Percentiles rank a stretch among this genome's conserved stretches.
phyloP scores from a whole-genome alignment of 2,888 invertebrate species.

The Protodeltote pygarga region DNA sequence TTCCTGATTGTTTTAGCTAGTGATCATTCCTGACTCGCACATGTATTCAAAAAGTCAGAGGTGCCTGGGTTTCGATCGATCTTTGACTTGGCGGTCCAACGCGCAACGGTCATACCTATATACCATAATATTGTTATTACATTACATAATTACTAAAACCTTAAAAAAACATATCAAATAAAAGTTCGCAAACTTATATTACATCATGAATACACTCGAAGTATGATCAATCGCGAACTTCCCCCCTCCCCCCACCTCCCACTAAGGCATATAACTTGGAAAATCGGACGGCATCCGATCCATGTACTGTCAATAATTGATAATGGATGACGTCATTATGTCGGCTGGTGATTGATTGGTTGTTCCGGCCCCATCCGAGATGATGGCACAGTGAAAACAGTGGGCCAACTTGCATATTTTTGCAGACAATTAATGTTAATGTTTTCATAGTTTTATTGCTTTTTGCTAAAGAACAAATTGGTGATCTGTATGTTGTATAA shows the following conservation, averaged over 20 bases:
- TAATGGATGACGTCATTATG: conserved; percentile 86
- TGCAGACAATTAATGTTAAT: too few relatives aligned
- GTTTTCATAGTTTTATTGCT: too few relatives aligned
- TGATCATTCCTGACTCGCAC: too few relatives aligned
- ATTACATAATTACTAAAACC: background rate
- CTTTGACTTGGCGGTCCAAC: too few relatives aligned
- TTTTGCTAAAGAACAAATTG: too few relatives aligned
- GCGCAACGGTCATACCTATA: too few relatives aligned
- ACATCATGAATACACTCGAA: conserved; percentile 59
- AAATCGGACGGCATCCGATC: conserved; percentile 77
- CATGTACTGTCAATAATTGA: conserved; percentile 84
- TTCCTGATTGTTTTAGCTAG: too few relatives aligned
- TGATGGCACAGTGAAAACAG: conserved; percentile 37
- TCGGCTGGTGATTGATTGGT: conserved; percentile 82
- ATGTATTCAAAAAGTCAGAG: too few relatives aligned
- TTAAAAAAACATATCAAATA: conserved; percentile 14
- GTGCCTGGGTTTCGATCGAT: too few relatives aligned
- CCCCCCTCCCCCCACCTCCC: too few relatives aligned
- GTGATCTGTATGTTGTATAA: too few relatives aligned
- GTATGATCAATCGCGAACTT: conserved; percentile 67
- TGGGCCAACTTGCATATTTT: conserved; percentile 32
- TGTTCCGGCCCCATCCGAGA: conserved; percentile 57
- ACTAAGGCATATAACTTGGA: conserved; percentile 78
- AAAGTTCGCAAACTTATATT: conserved; percentile 56
- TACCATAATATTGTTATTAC: too few relatives aligned